phyloP scores from a whole-genome alignment of 2,797 vertebrate genomes.

The Peromyscus nudipes region DNA sequence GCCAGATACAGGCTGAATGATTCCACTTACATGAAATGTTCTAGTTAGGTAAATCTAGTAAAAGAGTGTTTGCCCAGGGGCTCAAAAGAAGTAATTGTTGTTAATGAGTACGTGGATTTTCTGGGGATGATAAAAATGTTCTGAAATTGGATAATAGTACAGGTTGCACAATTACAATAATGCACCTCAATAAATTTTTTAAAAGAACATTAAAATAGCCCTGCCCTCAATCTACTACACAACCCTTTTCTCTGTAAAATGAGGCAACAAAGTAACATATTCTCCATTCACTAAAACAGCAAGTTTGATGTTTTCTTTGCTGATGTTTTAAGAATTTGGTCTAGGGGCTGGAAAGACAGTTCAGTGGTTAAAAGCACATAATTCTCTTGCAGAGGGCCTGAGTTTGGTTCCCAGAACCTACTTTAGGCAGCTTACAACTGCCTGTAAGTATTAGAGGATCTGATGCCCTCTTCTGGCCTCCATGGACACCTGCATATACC shows the following conservation, averaged over 20 bases:
- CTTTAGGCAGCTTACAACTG: not conserved
- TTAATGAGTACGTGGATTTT: not conserved
- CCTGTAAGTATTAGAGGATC: not conserved
- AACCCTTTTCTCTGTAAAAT: conserved; percentile 7
- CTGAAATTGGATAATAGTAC: not conserved
- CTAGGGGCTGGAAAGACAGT: not conserved
- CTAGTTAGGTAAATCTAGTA: conserved; percentile 1
- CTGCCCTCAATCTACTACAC: not conserved
- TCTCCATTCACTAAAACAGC: conserved; percentile 7
- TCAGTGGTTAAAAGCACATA: not conserved
- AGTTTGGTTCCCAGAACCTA: not conserved
- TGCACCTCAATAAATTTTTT: not conserved
- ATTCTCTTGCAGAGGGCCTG: not conserved
- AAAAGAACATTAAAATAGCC: not conserved
- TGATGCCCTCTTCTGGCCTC: not conserved
- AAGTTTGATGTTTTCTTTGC: conserved; percentile 41
- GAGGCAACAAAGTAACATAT: not conserved
- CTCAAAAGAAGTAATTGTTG: not conserved
- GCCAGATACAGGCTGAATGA: not conserved
- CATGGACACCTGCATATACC: not conserved
- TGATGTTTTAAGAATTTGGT: not conserved
- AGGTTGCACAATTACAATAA: not conserved
- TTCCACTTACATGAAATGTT: conserved; percentile 34
- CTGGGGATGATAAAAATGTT: conserved; percentile 11
- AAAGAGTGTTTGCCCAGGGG: not conserved